Conservation (phyloP, 2,797 vertebrate species). For the Fringilla coelebs region DNA sequence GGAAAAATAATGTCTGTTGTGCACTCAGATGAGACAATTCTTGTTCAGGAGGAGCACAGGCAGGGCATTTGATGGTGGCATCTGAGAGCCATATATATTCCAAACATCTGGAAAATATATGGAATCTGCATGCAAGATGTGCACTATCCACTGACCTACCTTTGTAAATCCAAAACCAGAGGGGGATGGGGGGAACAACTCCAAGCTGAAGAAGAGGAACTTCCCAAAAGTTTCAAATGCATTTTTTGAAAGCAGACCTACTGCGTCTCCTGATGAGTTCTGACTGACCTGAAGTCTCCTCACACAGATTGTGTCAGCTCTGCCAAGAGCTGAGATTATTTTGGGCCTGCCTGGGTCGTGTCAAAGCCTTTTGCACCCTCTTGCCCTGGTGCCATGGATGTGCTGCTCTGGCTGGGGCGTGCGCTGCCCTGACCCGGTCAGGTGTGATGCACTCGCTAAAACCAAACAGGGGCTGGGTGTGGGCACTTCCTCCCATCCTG, state of each 20-base stretch:
- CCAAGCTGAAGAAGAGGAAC: neutral
- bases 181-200: rapidly evolving
- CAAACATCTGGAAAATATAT: neutral
- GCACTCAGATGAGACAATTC: neutral
- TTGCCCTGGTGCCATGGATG: neutral
- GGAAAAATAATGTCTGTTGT: neutral
- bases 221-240: neutral
- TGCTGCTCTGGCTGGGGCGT: neutral
- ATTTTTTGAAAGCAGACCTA: neutral
- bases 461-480: neutral
- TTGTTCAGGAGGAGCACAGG: neutral
- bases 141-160: rapidly evolving
- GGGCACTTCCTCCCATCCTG: neutral
- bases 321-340: constrained; percentile 25
- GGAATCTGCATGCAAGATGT: neutral
- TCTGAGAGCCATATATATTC: neutral
- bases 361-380: neutral
- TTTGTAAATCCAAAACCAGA: neutral
- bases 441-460: neutral
- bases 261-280: neutral
- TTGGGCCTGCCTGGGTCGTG: neutral
- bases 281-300: neutral
- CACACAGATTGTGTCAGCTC: neutral
- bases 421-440: neutral
- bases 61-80: neutral